Conservation (phyloP, 2,113 vertebrate species). For the Labrus mixtus region DNA sequence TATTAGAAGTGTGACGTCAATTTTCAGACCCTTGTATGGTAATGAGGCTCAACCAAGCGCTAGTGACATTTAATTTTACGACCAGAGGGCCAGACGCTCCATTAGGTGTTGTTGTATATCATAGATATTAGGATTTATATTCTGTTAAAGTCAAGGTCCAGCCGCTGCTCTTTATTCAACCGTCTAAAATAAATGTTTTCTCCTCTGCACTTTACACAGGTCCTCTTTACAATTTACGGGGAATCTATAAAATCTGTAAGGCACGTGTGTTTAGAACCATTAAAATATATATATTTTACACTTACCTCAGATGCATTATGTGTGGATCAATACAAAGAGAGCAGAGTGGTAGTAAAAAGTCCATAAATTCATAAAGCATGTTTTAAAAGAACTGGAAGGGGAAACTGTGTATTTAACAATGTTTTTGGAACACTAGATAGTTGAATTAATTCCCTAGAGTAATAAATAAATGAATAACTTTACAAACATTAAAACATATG, state of each 20-base stretch:
- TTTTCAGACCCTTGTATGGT: conserved; percentile 50
- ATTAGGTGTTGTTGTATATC: conserved; percentile 61
- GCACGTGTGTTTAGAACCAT: not conserved
- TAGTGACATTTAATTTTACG: conserved; percentile 75
- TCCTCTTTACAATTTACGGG: conserved; percentile 24
- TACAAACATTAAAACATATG: too few relatives aligned
- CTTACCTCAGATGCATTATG: not conserved
- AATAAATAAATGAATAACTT: too few relatives aligned
- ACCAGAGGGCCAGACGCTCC: conserved; percentile 55
- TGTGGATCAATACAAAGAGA: not conserved
- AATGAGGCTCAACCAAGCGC: conserved; percentile 55
- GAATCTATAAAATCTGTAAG: conserved; percentile 12
- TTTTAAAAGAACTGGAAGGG: too few relatives aligned
- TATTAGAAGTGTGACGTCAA: conserved; percentile 59
- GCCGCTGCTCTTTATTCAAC: conserved; percentile 34
- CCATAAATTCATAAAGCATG: too few relatives aligned
- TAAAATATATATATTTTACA: not conserved
- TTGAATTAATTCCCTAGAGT: too few relatives aligned
- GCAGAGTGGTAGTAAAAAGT: not conserved
- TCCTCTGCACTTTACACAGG: conserved; percentile 1
- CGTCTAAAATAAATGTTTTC: conserved; percentile 46
- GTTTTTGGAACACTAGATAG: too few relatives aligned
- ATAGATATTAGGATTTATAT: conserved; percentile 70
- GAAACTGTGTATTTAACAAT: too few relatives aligned
- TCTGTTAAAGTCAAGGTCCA: conserved; percentile 40